Base-by-base conservation (phyloP, 2,888 invertebrate species). In the Drosophila ezoana region DNA sequence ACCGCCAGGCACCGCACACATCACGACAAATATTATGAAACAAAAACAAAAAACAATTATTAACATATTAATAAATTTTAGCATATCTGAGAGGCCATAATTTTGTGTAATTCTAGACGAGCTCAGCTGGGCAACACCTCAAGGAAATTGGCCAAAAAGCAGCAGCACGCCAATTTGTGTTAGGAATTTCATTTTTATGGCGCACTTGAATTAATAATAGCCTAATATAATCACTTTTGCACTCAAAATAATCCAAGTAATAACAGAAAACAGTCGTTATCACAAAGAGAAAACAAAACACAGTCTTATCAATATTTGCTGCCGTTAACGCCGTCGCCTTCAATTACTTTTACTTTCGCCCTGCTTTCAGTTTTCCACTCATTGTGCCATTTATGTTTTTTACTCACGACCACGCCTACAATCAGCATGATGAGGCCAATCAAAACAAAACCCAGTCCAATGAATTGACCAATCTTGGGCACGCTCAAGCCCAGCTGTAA, bases 31-130 rank as follows among this genome's bases (percentile, higher is more conserved):
- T 49, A 49, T 56, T 64, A 69, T 47, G 66, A 72, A 72, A 76
- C 41, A 77, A 75, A 71, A 65, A 70, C 69, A 37, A 79, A 84
- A 78, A 81, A 83, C 86, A 84, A 90, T 89, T 90, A 89, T 90
- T 89, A 89, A 90, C 87, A 87, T 89, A 90, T 89, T 90, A 89
- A 90, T 89, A 89, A 89, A 90, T 89, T 89, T 90, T 82, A 78
- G 75, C 75, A 70, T 76, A 77, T 76, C 79, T 87, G 89, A 89
- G 74, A 81, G 89, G 90, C 84, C 82, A 89, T 90, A 90, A 81
- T 90, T 89, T 67, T 79, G 71, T 80, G 79, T 87, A 82, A 82
- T 81, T 84, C 81, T 72, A 89, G 83, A 76, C 80, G 83, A 83
- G 72, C 64, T 32, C 78, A 78, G 72, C 74, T 86, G 66, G 60